Conservation (phyloP, 1,140 invertebrate genomes). For the Drosophila subpulchrella region DNA sequence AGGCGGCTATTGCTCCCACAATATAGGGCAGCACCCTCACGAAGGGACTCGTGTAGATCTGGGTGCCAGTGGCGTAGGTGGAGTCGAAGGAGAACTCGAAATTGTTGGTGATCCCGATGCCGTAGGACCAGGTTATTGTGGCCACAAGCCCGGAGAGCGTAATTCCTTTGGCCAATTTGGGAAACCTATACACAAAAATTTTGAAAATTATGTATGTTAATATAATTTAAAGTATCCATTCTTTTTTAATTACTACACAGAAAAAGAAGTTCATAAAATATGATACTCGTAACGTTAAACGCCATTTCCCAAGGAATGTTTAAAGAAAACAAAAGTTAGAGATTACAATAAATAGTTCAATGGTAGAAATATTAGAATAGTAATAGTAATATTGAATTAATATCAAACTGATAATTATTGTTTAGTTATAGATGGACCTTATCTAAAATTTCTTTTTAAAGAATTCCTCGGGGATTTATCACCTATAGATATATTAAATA, state of each 20-base stretch:
- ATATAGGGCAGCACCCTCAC: conserved; percentile 79
- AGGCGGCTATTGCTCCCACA: conserved; percentile 70
- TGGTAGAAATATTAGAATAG: too few relatives aligned
- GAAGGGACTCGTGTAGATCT: conserved; percentile 79
- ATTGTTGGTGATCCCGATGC: conserved; percentile 57
- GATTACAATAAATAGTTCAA: too few relatives aligned
- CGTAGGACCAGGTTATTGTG: conserved; percentile 65
- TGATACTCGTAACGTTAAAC: too few relatives aligned
- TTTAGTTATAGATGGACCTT: too few relatives aligned
- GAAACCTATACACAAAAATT: conserved; percentile 36
- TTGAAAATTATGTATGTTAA: neutral
- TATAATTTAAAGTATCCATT: too few relatives aligned
- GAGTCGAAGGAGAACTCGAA: conserved; percentile 80
- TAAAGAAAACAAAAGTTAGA: too few relatives aligned
- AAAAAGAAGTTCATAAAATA: too few relatives aligned
- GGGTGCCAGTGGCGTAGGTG: conserved; percentile 66
- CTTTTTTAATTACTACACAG: too few relatives aligned
- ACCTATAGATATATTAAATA: neutral
- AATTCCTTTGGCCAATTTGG: conserved; percentile 47
- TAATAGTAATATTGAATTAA: too few relatives aligned
- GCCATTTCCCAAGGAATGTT: too few relatives aligned
- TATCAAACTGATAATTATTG: too few relatives aligned
- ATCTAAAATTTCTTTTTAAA: too few relatives aligned
- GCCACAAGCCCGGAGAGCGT: conserved; percentile 41
- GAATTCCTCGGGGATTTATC: neutral